phyloP scores from a whole-genome alignment of 2,113 vertebrate species.

The Antennarius striatus region DNA sequence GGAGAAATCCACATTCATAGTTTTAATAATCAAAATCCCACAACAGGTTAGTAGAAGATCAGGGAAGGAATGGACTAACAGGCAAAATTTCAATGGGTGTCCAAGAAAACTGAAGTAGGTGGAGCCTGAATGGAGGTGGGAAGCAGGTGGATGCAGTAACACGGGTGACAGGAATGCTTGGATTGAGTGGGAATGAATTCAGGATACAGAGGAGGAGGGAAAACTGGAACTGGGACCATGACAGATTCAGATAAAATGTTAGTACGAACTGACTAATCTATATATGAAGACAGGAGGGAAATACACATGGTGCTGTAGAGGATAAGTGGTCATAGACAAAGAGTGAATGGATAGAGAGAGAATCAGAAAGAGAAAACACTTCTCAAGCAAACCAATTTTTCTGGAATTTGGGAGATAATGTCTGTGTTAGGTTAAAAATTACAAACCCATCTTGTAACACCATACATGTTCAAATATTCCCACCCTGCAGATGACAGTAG shows the following conservation, averaged over 20 bases:
- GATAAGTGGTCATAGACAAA: not conserved
- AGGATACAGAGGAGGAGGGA: no score
- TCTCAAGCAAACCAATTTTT: constrained; percentile 1
- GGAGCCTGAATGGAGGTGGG: no score
- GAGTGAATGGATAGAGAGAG: constrained; percentile 18
- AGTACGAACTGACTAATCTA: not conserved
- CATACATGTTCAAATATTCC: constrained; percentile 47
- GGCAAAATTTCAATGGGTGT: no score
- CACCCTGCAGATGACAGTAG: constrained; percentile 26
- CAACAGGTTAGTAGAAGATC: no score
- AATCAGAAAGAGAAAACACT: constrained; percentile 10
- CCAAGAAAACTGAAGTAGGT: no score
- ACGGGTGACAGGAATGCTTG: not conserved
- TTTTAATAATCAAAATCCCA: no score
- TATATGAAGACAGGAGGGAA: not conserved
- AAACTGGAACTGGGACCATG: no score
- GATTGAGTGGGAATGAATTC: no score
- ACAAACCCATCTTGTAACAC: constrained; percentile 38
- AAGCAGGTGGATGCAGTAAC: not conserved
- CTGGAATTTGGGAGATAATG: constrained; percentile 6
- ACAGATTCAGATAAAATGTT: not conserved
- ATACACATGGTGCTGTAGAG: not conserved
- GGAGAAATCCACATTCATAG: no score
- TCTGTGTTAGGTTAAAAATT: constrained; percentile 16
- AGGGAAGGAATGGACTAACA: no score